Evolutionary conservation across 1,140 invertebrate genomes (phyloP).

Genomic region (Apis laboriosa): DNA sequence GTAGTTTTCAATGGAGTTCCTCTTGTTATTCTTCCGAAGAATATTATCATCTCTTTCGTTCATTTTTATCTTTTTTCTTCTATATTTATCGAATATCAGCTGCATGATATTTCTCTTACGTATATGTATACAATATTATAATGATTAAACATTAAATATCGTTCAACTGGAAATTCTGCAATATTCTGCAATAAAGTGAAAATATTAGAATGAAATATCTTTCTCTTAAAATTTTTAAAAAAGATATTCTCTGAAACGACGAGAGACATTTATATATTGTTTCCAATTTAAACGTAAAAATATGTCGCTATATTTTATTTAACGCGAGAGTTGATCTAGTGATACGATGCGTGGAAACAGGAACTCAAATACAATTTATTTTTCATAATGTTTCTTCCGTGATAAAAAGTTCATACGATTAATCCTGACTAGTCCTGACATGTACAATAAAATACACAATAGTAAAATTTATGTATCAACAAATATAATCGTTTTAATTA

Average conservation of each 20-base stretch:
- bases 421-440: background rate
- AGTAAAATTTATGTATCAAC: background rate
- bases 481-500: background rate
- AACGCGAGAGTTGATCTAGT: background rate
- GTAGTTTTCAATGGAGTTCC: constrained; percentile 4
- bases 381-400: too few relatives aligned
- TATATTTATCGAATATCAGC: background rate
- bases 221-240: background rate
- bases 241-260: background rate
- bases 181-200: too few relatives aligned
- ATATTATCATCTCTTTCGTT: constrained; percentile 6
- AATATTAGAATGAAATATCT: background rate
- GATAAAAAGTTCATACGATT: constrained; percentile 2
- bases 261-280: constrained; percentile 1
- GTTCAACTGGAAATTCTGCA: background rate
- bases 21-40: background rate
- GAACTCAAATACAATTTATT: background rate
- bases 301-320: constrained; percentile 16
- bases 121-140: too few relatives aligned
- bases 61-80: background rate
- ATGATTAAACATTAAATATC: background rate
- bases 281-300: constrained; percentile 14
- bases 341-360: background rate
- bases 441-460: background rate
- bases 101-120: background rate